phyloP scores from a whole-genome alignment of 92 coral and sea anemone genomes.

The Phenganax stokvisi region DNA sequence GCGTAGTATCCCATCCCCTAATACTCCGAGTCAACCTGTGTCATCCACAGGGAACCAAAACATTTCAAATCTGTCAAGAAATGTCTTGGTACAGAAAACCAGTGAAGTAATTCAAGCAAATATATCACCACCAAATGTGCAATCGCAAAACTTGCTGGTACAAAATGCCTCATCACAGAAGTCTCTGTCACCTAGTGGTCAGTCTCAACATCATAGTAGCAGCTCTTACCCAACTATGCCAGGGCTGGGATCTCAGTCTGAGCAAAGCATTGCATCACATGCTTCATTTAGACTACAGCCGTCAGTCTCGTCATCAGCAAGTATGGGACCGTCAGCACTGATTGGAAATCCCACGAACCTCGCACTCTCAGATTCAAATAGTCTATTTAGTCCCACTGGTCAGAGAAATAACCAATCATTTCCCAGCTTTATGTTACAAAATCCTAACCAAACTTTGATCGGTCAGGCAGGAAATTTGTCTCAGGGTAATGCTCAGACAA shows the following conservation, averaged over 20 bases:
- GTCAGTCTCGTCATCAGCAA: constrained; percentile 7
- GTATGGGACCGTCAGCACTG: not conserved
- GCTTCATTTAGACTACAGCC: constrained; percentile 2
- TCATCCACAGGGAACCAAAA: constrained; percentile 2
- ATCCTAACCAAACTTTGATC: constrained; percentile 9
- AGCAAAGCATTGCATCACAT: not conserved
- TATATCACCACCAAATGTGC: not conserved
- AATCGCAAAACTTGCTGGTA: not conserved
- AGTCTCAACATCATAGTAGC: not conserved
- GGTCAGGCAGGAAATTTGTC: not conserved
- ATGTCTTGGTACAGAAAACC: constrained; percentile 36
- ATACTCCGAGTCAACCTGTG: constrained; percentile 2
- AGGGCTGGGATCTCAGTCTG: not conserved
- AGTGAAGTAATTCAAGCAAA: constrained; percentile 5
- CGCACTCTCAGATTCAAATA: not conserved
- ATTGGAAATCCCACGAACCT: not conserved
- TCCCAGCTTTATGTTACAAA: constrained; percentile 2
- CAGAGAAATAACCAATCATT: constrained; percentile 9
- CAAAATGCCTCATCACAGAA: not conserved
- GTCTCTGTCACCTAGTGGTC: not conserved
- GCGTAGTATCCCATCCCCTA: not conserved
- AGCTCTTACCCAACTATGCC: constrained; percentile 1
- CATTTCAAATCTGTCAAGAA: constrained; percentile 44
- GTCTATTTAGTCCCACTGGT: not conserved
- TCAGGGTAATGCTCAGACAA: not conserved